Evolutionary conservation across 1,140 invertebrate species (phyloP), one percentile per base, ranked within the genome.

Genomic region (Diuraphis noxia): DNA sequence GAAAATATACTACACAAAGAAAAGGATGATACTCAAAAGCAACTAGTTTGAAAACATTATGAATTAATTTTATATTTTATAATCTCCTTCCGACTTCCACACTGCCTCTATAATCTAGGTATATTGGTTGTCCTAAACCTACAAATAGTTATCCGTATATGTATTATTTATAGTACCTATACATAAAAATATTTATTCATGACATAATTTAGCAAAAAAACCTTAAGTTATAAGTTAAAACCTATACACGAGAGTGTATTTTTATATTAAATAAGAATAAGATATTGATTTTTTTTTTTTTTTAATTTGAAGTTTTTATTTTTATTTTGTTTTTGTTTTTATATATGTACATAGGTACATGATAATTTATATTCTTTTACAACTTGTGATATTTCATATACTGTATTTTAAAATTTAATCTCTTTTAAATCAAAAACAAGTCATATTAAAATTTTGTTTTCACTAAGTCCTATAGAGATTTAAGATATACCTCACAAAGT

Each of bases 1-100:
- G 49, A 88, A 63, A 56, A 88, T 63, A 40, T 52, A 87, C 52
- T 13, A 38, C 86, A 40, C 23, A 63, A 63, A 40, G 52, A 88
- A 38, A 87, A 40, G 34, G 86, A 38, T n/a, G 63, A 40, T 63
- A 56, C 13, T 63, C 49, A 63, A 56, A 88, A 63, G n/a, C 86
- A 56, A 63, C 5, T 88, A 1, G 86, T 88, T 63, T 88, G 49
- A 88, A 88, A n/a, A 85, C 21, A 34, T 43, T 30, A 34, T 19
- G 25, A 46, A 46, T 46, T 46, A 49, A 30, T n/a, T 43, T 85
- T 49, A 46, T 49, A 34, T 72, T 72, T 6, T 72, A 72, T 17
- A n/a, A 34, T 72, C 56, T n/a, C n/a, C 56, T 72, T n/a, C 30
- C 6, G 5, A n/a, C 1, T 72, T n/a, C 30, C n/a, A n/a, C n/a